A percentile compares a stretch with the other conserved stretches of the same genome.
Conservation (phyloP, 64 coral and sea anemone genomes). For the Acropora yongei region DNA sequence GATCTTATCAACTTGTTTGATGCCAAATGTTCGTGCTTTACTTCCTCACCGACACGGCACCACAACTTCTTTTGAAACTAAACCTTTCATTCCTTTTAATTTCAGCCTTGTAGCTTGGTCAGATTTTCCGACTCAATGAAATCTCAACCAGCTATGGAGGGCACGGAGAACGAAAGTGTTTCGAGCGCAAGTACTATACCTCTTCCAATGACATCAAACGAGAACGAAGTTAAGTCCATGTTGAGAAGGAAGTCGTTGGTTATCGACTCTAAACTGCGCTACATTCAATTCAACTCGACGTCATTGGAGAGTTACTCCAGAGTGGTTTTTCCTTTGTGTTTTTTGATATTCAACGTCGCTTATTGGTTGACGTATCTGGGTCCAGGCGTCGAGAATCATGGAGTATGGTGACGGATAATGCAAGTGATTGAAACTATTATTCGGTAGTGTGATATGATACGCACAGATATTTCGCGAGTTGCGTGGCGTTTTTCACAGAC, state of each 20-base stretch:
- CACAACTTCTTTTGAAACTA: no score
- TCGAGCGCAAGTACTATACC: not conserved
- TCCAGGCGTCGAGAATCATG: not conserved
- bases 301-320: constrained; percentile 56
- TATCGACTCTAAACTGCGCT: constrained; percentile 28
- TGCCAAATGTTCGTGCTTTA: no score
- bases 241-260: not conserved
- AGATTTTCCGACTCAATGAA: not conserved
- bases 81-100: not conserved
- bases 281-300: constrained; percentile 47
- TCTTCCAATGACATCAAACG: not conserved
- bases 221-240: not conserved
- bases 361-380: constrained; percentile 50
- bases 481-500: no score
- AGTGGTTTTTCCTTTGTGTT: constrained; percentile 45
- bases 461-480: no score
- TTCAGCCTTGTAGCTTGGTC: constrained; percentile 6
- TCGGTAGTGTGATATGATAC: no score
- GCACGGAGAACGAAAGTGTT: not conserved
- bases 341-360: constrained; percentile 46
- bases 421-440: no score
- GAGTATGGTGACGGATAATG: constrained; percentile 4
- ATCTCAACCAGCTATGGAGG: constrained; percentile 7
- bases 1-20: no score
- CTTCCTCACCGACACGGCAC: no score